Percentiles rank a stretch among this genome's conserved stretches.
Evolutionary conservation across 2,888 invertebrate genomes (phyloP).

Genomic region (Netelia fuscicornis): DNA sequence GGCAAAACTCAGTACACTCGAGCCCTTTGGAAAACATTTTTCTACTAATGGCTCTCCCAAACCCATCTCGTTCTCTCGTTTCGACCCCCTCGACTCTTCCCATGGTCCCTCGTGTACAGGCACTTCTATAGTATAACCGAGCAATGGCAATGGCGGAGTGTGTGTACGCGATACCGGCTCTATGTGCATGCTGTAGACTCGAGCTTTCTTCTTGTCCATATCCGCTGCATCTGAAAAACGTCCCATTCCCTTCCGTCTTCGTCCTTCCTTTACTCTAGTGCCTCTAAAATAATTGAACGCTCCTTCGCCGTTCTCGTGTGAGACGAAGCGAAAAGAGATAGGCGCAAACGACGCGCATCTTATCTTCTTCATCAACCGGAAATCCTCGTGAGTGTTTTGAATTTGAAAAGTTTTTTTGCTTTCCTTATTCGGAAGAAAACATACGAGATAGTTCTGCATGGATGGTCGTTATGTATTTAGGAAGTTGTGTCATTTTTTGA

Average conservation of each 20-base stretch:
- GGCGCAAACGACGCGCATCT: slow-evolving; percentile 17
- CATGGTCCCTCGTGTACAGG: slow-evolving; percentile 38
- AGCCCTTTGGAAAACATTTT: slow-evolving; percentile 83
- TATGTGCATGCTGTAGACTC: slow-evolving; percentile 6
- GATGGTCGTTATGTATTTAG: too few relatives aligned
- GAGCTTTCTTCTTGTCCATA: slow-evolving; percentile 23
- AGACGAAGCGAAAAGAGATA: slow-evolving; percentile 2
- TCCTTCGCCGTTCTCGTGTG: slow-evolving; percentile 24
- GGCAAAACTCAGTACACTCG: slow-evolving; percentile 75
- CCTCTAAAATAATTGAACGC: slow-evolving; percentile 59
- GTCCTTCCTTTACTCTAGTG: slow-evolving; percentile 41
- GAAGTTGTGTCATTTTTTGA: too few relatives aligned
- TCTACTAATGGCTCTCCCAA: slow-evolving; percentile 83
- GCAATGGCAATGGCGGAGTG: slow-evolving; percentile 10
- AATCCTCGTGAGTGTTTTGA: slow-evolving; percentile 16
- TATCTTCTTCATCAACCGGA: slow-evolving; percentile 56
- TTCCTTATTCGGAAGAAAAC: neutral
- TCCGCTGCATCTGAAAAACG: slow-evolving; percentile 31
- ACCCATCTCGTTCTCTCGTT: slow-evolving; percentile 55
- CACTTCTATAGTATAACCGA: slow-evolving; percentile 34
- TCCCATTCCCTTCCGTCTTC: slow-evolving; percentile 29
- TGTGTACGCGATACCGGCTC: neutral
- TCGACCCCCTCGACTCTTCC: slow-evolving; percentile 67
- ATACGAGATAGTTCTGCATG: neutral
- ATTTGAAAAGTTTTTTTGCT: neutral